Conservation (phyloP, 2,888 invertebrate species). For the Sminthurides aquaticus region DNA sequence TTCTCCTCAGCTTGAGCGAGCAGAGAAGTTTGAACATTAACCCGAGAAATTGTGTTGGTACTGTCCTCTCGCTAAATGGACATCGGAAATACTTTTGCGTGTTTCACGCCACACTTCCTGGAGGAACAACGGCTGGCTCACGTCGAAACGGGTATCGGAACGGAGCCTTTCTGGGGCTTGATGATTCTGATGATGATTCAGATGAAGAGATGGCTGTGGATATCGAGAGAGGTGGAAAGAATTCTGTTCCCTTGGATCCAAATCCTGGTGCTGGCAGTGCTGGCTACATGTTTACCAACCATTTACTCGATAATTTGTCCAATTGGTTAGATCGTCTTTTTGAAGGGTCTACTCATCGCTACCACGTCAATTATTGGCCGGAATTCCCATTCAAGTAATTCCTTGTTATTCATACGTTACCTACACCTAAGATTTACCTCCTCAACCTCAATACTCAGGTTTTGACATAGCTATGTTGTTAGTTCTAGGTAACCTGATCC, state of each 20-base stretch:
- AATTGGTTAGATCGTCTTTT: constrained; percentile 96
- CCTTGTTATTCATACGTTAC: no score
- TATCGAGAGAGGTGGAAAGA: constrained; percentile 46
- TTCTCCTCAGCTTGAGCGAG: constrained; percentile 55
- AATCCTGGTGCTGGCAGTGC: constrained; percentile 17
- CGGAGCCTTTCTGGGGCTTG: constrained; percentile 79
- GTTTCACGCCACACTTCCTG: constrained; percentile 91
- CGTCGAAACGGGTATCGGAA: constrained; percentile 40
- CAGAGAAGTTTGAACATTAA: not conserved
- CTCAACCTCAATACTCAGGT: no score
- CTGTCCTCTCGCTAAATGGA: constrained; percentile 90
- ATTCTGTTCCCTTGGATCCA: constrained; percentile 5
- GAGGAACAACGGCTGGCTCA: constrained; percentile 55
- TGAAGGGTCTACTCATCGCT: constrained; percentile 90
- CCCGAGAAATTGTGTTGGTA: constrained; percentile 88
- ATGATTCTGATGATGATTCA: constrained; percentile 56
- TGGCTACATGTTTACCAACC: constrained; percentile 58
- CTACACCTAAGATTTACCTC: no score
- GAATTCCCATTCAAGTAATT: constrained; percentile 58
- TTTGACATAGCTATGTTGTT: no score
- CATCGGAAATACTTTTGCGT: constrained; percentile 97
- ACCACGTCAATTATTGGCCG: constrained; percentile 98
- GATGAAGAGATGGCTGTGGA: constrained; percentile 47
- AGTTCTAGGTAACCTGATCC: no score
- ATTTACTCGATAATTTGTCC: constrained; percentile 80